Conservation (phyloP, 2,113 vertebrate genomes). For the Eudyptes chrysolophus region DNA sequence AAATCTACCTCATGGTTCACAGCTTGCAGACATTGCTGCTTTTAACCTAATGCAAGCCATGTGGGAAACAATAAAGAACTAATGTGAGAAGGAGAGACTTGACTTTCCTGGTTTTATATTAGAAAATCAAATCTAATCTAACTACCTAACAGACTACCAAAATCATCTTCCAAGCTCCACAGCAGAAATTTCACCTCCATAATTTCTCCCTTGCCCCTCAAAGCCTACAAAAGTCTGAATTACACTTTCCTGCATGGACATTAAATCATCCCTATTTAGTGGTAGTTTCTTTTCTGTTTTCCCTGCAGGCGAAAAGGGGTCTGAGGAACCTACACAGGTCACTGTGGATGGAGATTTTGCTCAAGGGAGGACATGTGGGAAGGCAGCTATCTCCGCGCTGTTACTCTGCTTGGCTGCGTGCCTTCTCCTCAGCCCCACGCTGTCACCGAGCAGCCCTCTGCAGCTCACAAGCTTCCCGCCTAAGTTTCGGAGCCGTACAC, state of each 20-base stretch:
- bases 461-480: neutral
- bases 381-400: fast-evolving
- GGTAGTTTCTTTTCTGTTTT: neutral
- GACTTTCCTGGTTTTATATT: neutral
- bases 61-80: neutral
- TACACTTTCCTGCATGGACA: neutral
- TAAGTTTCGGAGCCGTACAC: neutral
- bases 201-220: neutral
- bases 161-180: neutral
- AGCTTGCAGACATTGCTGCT: neutral
- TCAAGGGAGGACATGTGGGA: neutral
- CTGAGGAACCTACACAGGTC: neutral
- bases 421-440: neutral
- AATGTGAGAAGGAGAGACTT: neutral
- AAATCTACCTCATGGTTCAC: neutral
- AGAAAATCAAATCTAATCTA: neutral
- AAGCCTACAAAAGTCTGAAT: neutral
- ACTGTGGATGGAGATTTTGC: fast-evolving
- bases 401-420: neutral
- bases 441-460: neutral
- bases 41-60: neutral
- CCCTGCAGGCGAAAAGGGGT: neutral
- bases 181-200: neutral
- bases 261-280: neutral
- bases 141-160: no score